Base-by-base conservation (phyloP, 2,113 vertebrate species). In the Chunga burmeisteri region DNA sequence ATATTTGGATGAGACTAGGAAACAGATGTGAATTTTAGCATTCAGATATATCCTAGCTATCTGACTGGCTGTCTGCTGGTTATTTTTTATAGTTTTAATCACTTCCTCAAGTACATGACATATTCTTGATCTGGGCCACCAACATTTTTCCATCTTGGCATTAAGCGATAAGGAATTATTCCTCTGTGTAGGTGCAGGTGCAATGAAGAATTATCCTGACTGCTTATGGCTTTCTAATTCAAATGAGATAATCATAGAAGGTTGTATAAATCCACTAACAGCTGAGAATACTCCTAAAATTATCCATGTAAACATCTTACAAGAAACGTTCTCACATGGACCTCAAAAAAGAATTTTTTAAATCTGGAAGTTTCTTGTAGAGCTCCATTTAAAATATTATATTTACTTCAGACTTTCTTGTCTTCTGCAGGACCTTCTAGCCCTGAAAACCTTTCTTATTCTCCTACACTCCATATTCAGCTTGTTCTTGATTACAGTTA, bases 401-500 rank as follows among this genome's bases (percentile, higher is more conserved):
- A 55, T 88, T 91, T 84, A 46, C 86, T 85, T 88, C 29, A 94
- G 90, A 84, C 71, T 93, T 92, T 78, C 82, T 93, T 95, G 90
- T 93, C 87, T 78, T 83, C 58, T 95, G 32, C 82, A 75, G 95
- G 94, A 86, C 95, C 63, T 30, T 93, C 27, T 79, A 42, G 89
- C 85, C 94, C 56, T 82, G 82, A 66, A 89, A 94, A 89, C 90
- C 59, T 55, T 71, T 93, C 92, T 95, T 95, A 53, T 75, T 59
- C 81, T 96, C 96, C 74, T 77, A 85, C 86, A 92, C 90, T 96
- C 85, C 92, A 92, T 65, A 91, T 95, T 88, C 87, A 96, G 32
- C 79, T 95, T 93, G 81, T 44, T 93, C 80, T 90, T 97, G 93
- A 94, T 94, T 97, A 95, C 66, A 94, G 74, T 96, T 63, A 93